Percentiles rank a stretch among this genome's conserved stretches.
Conservation (phyloP, 2,113 vertebrate species). For the Megaceryle torquata region DNA sequence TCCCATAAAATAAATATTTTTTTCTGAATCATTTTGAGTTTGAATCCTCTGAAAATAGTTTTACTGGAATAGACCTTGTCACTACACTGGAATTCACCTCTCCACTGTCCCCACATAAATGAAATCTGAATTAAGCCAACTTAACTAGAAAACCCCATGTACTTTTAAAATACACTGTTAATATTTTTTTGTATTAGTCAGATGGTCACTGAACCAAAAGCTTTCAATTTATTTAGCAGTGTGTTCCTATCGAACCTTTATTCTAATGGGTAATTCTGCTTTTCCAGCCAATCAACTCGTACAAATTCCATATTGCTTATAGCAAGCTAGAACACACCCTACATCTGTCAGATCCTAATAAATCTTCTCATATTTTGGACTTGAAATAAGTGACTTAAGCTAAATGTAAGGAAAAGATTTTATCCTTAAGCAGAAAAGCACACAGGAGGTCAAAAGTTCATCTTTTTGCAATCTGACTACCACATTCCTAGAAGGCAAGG, state of each 20-base stretch:
- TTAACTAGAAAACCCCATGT: background rate
- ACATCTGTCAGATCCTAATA: conserved; percentile 38
- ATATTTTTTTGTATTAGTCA: background rate
- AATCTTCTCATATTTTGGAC: conserved; percentile 33
- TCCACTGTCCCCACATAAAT: background rate
- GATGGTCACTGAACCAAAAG: background rate
- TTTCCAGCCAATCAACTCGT: background rate
- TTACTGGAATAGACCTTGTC: background rate
- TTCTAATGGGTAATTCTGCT: background rate
- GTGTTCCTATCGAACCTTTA: background rate
- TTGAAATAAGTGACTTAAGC: conserved; percentile 20
- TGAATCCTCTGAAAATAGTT: background rate
- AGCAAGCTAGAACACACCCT: conserved; percentile 43
- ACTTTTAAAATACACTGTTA: background rate
- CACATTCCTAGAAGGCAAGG: conserved; percentile 41
- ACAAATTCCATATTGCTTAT: conserved; percentile 52
- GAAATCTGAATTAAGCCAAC: background rate
- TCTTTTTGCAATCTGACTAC: background rate
- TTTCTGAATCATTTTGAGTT: background rate
- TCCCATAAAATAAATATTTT: conserved; percentile 30
- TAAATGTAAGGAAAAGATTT: background rate
- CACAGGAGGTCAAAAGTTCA: conserved; percentile 43
- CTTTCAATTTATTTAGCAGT: background rate
- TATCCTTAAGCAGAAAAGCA: conserved; percentile 8
- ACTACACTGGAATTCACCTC: background rate